phyloP scores from a whole-genome alignment of 1,140 invertebrate genomes.

The Cydia splendana region DNA sequence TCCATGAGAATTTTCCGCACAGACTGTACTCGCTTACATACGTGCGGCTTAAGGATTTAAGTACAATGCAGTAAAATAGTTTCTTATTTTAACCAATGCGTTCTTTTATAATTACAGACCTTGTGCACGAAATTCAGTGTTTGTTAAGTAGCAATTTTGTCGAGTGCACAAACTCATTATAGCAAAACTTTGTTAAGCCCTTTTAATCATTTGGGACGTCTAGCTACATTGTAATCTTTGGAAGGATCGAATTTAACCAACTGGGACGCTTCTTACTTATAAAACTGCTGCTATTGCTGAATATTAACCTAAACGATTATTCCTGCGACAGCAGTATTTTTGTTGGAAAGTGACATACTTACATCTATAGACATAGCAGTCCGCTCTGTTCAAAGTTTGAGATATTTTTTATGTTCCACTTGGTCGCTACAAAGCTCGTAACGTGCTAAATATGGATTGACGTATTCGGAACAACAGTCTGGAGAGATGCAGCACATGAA shows the following conservation, averaged over 20 bases:
- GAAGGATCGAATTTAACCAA: background rate
- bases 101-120: too few species aligned
- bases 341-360: background rate
- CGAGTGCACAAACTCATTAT: background rate
- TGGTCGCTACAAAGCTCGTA: background rate
- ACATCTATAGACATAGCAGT: background rate
- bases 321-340: background rate
- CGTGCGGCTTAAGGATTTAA: too few species aligned
- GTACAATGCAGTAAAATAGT: too few species aligned
- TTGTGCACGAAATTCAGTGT: too few species aligned
- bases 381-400: background rate
- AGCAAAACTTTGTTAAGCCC: background rate
- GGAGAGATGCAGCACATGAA: constrained; percentile 24
- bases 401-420: background rate
- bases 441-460: background rate
- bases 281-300: too few species aligned
- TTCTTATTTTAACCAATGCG: too few species aligned
- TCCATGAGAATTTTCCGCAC: too few species aligned
- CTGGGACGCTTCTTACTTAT: background rate
- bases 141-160: background rate
- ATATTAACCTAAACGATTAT: too few species aligned
- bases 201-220: background rate
- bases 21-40: too few species aligned
- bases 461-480: constrained; percentile 1
- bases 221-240: background rate